phyloP scores from a whole-genome alignment of 2,888 invertebrate genomes.

The Morpho deidamia region DNA sequence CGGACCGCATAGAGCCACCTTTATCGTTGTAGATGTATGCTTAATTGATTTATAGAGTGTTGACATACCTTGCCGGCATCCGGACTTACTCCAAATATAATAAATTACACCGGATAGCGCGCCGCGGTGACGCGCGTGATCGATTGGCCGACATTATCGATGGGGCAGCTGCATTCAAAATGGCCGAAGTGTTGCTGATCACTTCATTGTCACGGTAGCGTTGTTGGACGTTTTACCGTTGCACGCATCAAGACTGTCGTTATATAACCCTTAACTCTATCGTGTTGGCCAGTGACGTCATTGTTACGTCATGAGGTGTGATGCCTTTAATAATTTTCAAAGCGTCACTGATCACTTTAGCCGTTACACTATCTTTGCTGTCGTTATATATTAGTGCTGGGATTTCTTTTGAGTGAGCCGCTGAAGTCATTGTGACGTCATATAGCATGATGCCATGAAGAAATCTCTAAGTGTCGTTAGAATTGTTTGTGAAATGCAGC shows the following conservation, averaged over 20 bases:
- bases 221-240: conserved; percentile 28
- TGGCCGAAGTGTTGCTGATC: conserved; percentile 45
- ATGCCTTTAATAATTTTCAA: no score
- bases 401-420: no score
- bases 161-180: conserved; percentile 47
- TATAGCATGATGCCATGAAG: no score
- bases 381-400: no score
- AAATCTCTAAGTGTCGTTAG: no score
- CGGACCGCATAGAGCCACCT: not conserved
- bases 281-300: no score
- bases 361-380: no score
- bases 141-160: conserved; percentile 51
- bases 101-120: conserved; percentile 56
- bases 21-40: conserved; percentile 49
- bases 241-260: conserved; percentile 18
- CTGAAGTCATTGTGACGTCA: no score
- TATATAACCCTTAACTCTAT: not conserved
- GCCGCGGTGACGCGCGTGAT: conserved; percentile 52
- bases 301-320: no score
- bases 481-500: no score
- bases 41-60: conserved; percentile 74
- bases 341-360: no score
- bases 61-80: conserved; percentile 55
- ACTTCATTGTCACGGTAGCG: conserved; percentile 47
- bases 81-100: conserved; percentile 65